These are phyloP conservation scores for Gryllus longicercus DNA, from an alignment of 2,888 invertebrate genomes.

Conservation along the genomic window DNA sequence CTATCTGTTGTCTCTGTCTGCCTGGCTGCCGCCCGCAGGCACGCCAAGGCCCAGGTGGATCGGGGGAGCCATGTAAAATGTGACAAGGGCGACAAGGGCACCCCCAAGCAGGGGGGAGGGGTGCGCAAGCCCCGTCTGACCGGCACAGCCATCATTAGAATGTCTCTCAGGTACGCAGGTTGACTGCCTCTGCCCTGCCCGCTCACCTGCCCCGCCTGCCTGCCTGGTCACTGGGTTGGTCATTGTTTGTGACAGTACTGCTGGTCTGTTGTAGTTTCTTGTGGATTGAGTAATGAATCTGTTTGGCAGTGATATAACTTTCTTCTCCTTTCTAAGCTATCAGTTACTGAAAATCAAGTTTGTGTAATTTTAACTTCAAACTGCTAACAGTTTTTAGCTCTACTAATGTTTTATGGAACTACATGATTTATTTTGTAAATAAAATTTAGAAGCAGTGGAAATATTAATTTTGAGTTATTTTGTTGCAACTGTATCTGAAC, in stretches of 20 bases:
- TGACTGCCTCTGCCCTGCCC: not conserved
- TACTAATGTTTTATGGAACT: too few relatives aligned
- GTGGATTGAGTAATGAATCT: not conserved
- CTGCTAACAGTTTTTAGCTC: too few relatives aligned
- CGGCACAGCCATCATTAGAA: constrained; percentile 73
- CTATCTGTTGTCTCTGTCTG: constrained; percentile 1
- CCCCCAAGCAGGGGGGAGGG: constrained; percentile 20
- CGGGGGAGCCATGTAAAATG: constrained; percentile 31
- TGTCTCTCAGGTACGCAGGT: constrained; percentile 64
- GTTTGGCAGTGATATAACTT: not conserved
- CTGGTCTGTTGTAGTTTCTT: not conserved
- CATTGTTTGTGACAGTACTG: not conserved
- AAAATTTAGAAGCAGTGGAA: too few relatives aligned
- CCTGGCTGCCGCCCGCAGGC: not conserved
- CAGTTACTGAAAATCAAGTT: not conserved
- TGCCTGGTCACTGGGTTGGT: constrained; percentile 17
- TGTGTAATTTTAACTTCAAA: not conserved
- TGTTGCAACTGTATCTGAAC: too few relatives aligned
- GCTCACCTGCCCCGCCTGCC: not conserved
- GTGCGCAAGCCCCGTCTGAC: constrained; percentile 51
- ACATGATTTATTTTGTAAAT: too few relatives aligned
- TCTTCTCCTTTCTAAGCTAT: not conserved
- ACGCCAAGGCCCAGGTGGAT: constrained; percentile 25
- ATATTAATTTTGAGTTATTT: too few relatives aligned
- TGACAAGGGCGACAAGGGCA: constrained; percentile 27